Conservation (phyloP, 2,797 vertebrate species). For the Amazona finschi region DNA sequence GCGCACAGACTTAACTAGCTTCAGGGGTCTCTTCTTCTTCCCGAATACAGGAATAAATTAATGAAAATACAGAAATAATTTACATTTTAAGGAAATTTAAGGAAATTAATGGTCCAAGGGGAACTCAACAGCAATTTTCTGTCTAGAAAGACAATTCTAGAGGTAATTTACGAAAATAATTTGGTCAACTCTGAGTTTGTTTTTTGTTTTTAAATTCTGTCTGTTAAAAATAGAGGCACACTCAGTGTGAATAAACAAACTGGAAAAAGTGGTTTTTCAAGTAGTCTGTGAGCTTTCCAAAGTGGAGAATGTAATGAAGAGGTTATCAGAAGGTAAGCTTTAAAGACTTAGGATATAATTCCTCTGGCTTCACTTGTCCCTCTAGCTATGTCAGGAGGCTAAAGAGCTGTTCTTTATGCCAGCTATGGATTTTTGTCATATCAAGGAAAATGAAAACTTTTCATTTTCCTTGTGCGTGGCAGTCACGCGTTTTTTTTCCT, state of each 20-base stretch:
- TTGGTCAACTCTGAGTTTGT: background rate
- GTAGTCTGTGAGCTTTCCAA: background rate
- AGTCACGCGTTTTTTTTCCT: background rate
- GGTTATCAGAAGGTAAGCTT: background rate
- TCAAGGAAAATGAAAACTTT: background rate
- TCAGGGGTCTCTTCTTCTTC: background rate
- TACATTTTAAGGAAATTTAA: background rate
- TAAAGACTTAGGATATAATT: background rate
- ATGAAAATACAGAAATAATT: background rate
- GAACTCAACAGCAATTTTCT: background rate
- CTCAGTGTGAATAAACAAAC: background rate
- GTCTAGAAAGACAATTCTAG: background rate
- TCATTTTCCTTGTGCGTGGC: background rate
- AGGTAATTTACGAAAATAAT: background rate
- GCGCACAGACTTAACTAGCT: background rate
- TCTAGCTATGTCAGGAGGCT: accelerated
- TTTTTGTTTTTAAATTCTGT: background rate
- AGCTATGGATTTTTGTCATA: background rate
- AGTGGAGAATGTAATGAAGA: background rate
- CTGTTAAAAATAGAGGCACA: background rate
- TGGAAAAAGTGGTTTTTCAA: background rate
- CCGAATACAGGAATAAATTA: background rate
- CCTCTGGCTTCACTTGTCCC: background rate
- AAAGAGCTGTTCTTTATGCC: background rate
- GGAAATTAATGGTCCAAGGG: background rate